Conservation (phyloP, 2,113 vertebrate genomes). For the Antechinus flavipes region DNA sequence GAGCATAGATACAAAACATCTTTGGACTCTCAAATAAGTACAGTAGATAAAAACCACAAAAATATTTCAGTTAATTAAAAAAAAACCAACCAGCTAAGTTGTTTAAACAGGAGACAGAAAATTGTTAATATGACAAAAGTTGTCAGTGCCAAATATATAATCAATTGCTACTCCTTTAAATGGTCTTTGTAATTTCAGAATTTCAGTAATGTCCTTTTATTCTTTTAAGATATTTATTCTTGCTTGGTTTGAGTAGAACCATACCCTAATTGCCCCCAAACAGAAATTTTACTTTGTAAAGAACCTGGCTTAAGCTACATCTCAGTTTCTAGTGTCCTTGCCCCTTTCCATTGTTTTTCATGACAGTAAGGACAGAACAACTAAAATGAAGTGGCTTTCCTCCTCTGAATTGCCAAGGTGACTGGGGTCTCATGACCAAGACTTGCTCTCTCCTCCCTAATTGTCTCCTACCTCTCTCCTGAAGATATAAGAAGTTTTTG, state of each 20-base stretch:
- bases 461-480: neutral
- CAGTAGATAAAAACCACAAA: conserved; percentile 35
- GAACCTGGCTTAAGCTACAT: neutral
- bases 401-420: neutral
- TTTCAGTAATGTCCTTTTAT: neutral
- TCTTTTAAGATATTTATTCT: neutral
- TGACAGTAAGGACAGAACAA: neutral
- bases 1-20: conserved; percentile 6
- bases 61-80: neutral
- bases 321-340: neutral
- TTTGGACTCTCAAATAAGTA: neutral
- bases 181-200: neutral
- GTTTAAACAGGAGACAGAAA: neutral
- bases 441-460: neutral
- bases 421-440: neutral
- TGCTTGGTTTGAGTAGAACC: neutral
- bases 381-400: neutral
- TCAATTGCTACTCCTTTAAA: neutral
- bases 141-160: neutral
- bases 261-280: neutral
- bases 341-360: neutral
- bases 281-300: neutral
- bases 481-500: neutral
- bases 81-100: neutral
- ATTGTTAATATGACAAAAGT: neutral